These are phyloP conservation scores for Pyrrhosoma nymphula DNA, from an alignment of 2,888 invertebrate species.

Conservation along the genomic window DNA sequence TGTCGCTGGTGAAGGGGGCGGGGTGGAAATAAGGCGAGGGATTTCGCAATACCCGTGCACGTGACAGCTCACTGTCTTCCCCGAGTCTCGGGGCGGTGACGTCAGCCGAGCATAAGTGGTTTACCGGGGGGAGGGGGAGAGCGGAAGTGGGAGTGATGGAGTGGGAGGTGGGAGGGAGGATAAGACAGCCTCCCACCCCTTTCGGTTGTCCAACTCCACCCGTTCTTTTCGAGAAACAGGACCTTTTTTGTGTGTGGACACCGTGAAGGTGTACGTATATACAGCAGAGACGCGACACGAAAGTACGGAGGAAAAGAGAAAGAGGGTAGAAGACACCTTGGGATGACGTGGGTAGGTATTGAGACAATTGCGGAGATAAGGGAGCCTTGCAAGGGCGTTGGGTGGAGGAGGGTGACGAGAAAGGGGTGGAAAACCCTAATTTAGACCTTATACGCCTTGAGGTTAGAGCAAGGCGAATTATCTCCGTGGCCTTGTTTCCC, in stretches of 20 bases:
- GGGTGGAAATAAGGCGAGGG: not conserved
- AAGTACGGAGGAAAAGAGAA: not conserved
- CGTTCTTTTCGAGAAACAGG: not conserved
- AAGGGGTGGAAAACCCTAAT: not conserved
- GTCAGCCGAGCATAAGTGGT: not conserved
- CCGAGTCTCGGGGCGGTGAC: not conserved
- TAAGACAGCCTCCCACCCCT: not conserved
- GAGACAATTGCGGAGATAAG: not conserved
- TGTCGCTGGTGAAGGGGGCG: too few species aligned
- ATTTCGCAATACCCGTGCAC: constrained; percentile 22
- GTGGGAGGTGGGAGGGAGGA: not conserved
- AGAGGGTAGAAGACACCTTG: not conserved
- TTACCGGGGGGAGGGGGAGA: not conserved
- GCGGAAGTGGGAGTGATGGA: not conserved
- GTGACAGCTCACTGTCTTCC: not conserved
- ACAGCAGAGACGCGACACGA: not conserved
- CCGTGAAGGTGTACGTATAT: not conserved
- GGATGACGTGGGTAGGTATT: not conserved
- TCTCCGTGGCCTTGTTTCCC: not conserved
- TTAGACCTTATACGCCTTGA: not conserved
- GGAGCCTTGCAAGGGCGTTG: not conserved
- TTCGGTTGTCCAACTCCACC: not conserved
- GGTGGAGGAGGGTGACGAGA: not conserved
- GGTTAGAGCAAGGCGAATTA: not conserved
- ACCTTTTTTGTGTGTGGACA: not conserved